These are phyloP conservation scores for Nylanderia fulva DNA, from an alignment of 1,140 invertebrate species.

Conservation along the genomic window DNA sequence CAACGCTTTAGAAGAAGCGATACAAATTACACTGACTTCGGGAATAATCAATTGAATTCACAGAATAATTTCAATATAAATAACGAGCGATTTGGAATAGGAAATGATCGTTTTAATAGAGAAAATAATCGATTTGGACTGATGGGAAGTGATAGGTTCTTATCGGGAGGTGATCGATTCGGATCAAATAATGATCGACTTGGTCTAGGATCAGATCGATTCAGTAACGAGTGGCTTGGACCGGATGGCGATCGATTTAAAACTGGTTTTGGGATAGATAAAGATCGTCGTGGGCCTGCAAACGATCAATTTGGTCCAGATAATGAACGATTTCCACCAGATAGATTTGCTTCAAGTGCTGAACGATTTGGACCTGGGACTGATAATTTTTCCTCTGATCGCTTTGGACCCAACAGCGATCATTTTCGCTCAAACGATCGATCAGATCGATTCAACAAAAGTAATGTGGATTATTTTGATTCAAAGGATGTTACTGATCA, in stretches of 20 bases:
- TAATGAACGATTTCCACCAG: constrained; percentile 64
- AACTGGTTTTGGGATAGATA: constrained; percentile 24
- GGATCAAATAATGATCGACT: constrained; percentile 61
- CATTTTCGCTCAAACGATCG: constrained; percentile 61
- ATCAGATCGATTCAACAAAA: constrained; percentile 71
- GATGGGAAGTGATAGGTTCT: constrained; percentile 47
- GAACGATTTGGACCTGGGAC: constrained; percentile 56
- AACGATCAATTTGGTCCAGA: constrained; percentile 66
- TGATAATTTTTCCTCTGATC: constrained; percentile 62
- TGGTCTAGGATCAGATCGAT: constrained; percentile 56
- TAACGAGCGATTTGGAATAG: constrained; percentile 68
- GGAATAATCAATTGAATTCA: constrained; percentile 70
- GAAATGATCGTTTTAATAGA: constrained; percentile 55
- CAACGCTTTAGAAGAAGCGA: constrained; percentile 63
- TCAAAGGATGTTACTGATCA: constrained; percentile 64
- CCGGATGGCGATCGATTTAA: constrained; percentile 55
- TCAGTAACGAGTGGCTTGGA: constrained; percentile 54
- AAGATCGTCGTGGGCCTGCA: constrained; percentile 41
- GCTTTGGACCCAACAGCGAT: constrained; percentile 61
- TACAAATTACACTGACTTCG: constrained; percentile 55
- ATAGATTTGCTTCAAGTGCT: constrained; percentile 57
- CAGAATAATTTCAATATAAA: constrained; percentile 64
- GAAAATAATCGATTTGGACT: constrained; percentile 56
- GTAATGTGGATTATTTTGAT: constrained; percentile 74
- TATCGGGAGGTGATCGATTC: constrained; percentile 54